These are phyloP conservation scores for Physella acuta DNA, from an alignment of 1,140 invertebrate species.

Conservation along the genomic window DNA sequence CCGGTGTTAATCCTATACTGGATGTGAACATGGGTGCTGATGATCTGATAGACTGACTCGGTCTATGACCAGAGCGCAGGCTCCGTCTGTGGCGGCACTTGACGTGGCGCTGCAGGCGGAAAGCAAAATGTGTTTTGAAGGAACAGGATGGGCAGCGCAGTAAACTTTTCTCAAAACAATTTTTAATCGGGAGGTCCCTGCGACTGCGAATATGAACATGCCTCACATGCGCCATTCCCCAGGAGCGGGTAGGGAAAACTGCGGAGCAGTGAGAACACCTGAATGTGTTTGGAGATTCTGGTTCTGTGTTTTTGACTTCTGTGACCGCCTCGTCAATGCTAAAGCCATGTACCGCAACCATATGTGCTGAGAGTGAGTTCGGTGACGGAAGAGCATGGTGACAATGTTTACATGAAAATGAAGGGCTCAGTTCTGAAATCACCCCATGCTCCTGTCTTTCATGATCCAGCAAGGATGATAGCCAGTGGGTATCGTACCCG, in stretches of 20 bases:
- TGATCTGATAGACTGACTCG: background rate
- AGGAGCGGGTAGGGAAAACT: slow-evolving; percentile 47
- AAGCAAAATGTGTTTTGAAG: slow-evolving; percentile 45
- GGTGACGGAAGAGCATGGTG: slow-evolving; percentile 51
- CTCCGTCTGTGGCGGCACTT: slow-evolving; percentile 31
- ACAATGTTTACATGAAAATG: slow-evolving; percentile 51
- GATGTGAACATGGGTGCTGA: background rate
- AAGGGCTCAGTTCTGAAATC: slow-evolving; percentile 23
- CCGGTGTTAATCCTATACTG: background rate
- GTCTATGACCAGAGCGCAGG: background rate
- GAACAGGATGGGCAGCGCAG: slow-evolving; percentile 31
- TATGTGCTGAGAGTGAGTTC: slow-evolving; percentile 52
- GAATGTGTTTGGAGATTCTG: slow-evolving; percentile 50
- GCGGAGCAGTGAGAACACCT: slow-evolving; percentile 62
- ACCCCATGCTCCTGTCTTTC: slow-evolving; percentile 69
- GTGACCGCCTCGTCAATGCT: slow-evolving; percentile 20
- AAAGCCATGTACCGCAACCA: slow-evolving; percentile 34
- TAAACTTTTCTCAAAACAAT: slow-evolving; percentile 10
- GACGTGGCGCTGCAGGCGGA: slow-evolving; percentile 46
- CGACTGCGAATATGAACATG: slow-evolving; percentile 33
- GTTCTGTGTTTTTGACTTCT: slow-evolving; percentile 24
- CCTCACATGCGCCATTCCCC: slow-evolving; percentile 37
- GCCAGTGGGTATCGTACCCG: slow-evolving; percentile 82
- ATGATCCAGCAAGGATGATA: slow-evolving; percentile 87
- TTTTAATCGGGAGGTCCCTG: slow-evolving; percentile 11